Evolutionary conservation across 2,797 vertebrate species (phyloP).

Genomic region (Apodemus agrarius): DNA sequence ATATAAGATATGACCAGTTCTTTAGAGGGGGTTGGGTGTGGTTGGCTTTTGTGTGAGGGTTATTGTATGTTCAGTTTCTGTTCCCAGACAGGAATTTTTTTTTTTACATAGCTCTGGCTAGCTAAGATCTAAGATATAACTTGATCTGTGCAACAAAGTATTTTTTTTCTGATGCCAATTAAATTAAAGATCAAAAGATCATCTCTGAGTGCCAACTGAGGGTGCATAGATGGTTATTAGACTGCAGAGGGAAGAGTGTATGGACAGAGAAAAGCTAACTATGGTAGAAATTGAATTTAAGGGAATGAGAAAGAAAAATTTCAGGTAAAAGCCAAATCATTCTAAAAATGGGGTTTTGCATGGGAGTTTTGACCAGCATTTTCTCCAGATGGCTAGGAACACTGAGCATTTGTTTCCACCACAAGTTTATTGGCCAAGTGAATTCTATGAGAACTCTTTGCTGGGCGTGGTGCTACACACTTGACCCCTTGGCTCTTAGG

Average conservation of each 20-base stretch:
- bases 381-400: no score
- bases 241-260: background rate
- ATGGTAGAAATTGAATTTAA: background rate
- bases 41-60: background rate
- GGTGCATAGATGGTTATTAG: background rate
- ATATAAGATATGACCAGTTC: background rate
- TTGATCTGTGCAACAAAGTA: background rate
- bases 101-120: background rate
- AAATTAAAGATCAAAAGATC: background rate
- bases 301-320: background rate
- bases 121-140: background rate
- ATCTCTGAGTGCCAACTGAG: background rate
- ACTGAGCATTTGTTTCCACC: background rate
- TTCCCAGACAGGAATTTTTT: background rate
- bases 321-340: background rate
- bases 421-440: background rate
- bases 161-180: background rate
- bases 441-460: background rate
- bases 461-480: background rate
- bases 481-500: background rate
- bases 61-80: background rate
- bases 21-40: background rate
- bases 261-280: background rate
- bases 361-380: background rate
- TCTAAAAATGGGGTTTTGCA: background rate